Evolutionary conservation across 2,888 invertebrate species (phyloP).

Genomic region (Julus scandinavius): DNA sequence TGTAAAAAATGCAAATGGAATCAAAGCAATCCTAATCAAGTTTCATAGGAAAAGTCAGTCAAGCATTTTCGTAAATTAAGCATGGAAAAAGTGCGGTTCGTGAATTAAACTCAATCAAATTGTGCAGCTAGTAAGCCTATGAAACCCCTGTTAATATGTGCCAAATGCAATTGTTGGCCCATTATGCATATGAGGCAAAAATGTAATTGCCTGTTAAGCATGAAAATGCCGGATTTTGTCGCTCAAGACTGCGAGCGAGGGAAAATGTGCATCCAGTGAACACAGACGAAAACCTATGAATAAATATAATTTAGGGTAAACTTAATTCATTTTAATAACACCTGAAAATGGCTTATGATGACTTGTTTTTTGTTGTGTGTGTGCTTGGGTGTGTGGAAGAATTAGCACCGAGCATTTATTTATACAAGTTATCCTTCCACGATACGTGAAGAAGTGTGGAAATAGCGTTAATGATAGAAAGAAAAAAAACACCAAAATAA

Average conservation of each 20-base stretch:
- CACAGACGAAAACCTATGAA: not conserved
- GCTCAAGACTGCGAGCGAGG: not conserved
- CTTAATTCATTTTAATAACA: not conserved
- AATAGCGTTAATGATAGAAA: not conserved
- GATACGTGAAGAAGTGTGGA: not conserved
- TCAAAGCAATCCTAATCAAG: conserved; percentile 7
- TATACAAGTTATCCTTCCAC: not conserved
- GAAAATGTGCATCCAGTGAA: not conserved
- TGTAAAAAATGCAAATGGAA: not conserved
- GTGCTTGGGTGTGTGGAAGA: not conserved
- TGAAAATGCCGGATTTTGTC: conserved; percentile 3
- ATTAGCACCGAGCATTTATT: not conserved
- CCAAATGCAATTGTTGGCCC: conserved; percentile 27
- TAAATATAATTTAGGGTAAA: conserved; percentile 8
- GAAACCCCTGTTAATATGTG: conserved; percentile 27
- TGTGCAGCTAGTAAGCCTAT: not conserved
- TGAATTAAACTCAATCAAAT: conserved; percentile 23
- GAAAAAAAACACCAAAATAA: not conserved
- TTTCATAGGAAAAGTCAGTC: conserved; percentile 14
- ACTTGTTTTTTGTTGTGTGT: not conserved
- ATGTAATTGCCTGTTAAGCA: conserved; percentile 27
- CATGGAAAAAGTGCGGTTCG: not conserved
- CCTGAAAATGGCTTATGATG: conserved; percentile 13
- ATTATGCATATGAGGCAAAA: conserved; percentile 27
- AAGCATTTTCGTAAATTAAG: conserved; percentile 27